These are phyloP conservation scores for Drosophila kanekoi DNA, from an alignment of 2,888 invertebrate genomes.

Conservation along the genomic window DNA sequence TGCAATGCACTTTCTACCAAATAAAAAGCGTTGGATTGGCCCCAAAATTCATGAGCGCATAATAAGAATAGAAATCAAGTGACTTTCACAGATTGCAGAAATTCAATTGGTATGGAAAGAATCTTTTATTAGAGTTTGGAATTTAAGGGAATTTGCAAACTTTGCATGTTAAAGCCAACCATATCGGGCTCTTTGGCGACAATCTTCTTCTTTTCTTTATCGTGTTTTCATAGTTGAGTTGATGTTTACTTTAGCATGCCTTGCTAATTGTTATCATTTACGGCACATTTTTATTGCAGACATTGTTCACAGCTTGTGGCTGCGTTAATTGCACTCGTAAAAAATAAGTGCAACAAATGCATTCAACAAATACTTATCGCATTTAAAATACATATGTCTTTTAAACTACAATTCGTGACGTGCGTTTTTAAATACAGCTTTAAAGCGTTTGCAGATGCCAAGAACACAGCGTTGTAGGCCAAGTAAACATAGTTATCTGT, in stretches of 20 bases:
- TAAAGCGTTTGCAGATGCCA: conserved; percentile 6
- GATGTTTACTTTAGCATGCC: conserved; percentile 50
- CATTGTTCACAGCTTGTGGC: conserved; percentile 56
- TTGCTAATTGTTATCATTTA: conserved; percentile 37
- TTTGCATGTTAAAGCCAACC: background rate
- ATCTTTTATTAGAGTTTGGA: too few relatives aligned
- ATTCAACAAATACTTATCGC: conserved; percentile 59
- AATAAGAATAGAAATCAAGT: conserved; percentile 52
- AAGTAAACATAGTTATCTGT: background rate
- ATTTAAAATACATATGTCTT: conserved; percentile 50
- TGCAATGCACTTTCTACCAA: conserved; percentile 67
- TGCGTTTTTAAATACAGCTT: conserved; percentile 24
- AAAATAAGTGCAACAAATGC: conserved; percentile 50
- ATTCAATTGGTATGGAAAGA: too few relatives aligned
- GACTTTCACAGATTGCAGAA: conserved; percentile 27
- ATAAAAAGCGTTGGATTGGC: conserved; percentile 27
- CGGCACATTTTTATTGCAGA: conserved; percentile 35
- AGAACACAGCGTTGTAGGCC: background rate
- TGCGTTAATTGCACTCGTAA: conserved; percentile 59
- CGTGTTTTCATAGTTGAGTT: conserved; percentile 51
- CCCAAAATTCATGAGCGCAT: conserved; percentile 44
- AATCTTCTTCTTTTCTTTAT: conserved; percentile 16
- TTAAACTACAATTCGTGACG: conserved; percentile 21
- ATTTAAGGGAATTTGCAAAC: too few relatives aligned
- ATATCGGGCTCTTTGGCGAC: conserved; percentile 5